Conservation (phyloP, 64 coral and sea anemone genomes). For the Stichodactyla helianthus region DNA sequence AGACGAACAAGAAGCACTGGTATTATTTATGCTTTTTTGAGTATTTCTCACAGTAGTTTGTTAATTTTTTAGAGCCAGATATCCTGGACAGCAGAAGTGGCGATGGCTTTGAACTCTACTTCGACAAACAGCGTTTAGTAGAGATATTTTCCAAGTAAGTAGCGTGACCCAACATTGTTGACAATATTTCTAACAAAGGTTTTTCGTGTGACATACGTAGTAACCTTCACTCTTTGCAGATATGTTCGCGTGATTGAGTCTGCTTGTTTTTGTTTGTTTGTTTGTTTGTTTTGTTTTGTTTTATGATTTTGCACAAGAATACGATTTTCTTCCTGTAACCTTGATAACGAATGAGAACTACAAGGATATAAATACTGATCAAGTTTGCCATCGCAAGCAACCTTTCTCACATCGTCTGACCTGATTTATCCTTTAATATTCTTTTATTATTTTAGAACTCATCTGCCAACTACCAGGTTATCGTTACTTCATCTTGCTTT, state of each 20-base stretch:
- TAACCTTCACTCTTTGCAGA: no score
- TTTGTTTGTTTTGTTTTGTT: background rate
- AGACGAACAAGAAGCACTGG: background rate
- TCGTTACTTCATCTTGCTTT: slow-evolving; percentile 70
- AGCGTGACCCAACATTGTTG: background rate
- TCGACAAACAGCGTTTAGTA: slow-evolving; percentile 47
- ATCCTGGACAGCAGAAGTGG: slow-evolving; percentile 55
- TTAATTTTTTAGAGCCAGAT: slow-evolving; percentile 37
- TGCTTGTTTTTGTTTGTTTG: background rate
- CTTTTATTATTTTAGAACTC: slow-evolving; percentile 50
- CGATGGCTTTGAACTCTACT: slow-evolving; percentile 63
- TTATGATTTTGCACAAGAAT: background rate
- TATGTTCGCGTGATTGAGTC: no score
- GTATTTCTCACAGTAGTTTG: background rate
- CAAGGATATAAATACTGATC: no score
- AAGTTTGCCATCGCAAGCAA: background rate
- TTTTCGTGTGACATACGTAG: no score
- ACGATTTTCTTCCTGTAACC: no score
- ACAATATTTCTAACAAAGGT: no score
- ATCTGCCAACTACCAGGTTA: slow-evolving; percentile 75
- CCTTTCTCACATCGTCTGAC: background rate
- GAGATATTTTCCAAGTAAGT: slow-evolving; percentile 68
- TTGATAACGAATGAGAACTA: no score
- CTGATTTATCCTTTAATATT: background rate
- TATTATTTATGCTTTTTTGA: background rate